Base-by-base conservation (phyloP, 1,140 invertebrate genomes). In the Vanessa tameamea region DNA sequence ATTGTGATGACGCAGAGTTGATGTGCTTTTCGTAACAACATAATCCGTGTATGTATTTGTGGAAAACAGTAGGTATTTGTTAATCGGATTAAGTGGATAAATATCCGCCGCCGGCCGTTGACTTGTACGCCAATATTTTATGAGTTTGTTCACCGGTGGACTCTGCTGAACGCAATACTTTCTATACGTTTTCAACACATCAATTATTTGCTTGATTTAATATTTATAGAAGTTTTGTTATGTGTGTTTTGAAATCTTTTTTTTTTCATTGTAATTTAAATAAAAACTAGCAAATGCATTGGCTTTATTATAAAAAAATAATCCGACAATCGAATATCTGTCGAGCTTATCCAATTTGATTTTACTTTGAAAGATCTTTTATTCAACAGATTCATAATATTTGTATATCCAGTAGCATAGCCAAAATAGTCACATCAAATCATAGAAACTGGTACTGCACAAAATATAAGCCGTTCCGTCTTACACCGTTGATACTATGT, bases 1-100 rank as follows among this genome's bases (percentile, higher is more conserved):
- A 83, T 87, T 84, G 82, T 87, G 85, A 86, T 89, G 86, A 86
- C 78, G 83, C 79, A 75, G 80, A 74, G 77, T 73, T 80, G 83
- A 86, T 86, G 86, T 77, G 83, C 82, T 87, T 87, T 88, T 81
- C 82, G 81, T 79, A 78, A 82, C 77, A 78, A 76, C 78, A 81
- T 87, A 82, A 87, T 78, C 80, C 81, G 81, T 78, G 69, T 84
- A 84, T 82, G 82, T 80, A 78, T 87, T 88, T 86, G 85, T 79
- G 85, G 82, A 75, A 79, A 82, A 81, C 76, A 80, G 80, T 84
- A 79, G 80, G 77, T 79, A 86, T 83, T 86, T 84, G 85, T 82
- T 81, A 87, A 81, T 86, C 77, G 81, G 80, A 84, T 86, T 87
- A 87, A 85, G 72, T 76, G 76, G 75, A 77, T 80, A 80, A 82